These are phyloP conservation scores for Arnoldichthys spilopterus DNA, from an alignment of 2,797 vertebrate genomes.

Conservation along the genomic window DNA sequence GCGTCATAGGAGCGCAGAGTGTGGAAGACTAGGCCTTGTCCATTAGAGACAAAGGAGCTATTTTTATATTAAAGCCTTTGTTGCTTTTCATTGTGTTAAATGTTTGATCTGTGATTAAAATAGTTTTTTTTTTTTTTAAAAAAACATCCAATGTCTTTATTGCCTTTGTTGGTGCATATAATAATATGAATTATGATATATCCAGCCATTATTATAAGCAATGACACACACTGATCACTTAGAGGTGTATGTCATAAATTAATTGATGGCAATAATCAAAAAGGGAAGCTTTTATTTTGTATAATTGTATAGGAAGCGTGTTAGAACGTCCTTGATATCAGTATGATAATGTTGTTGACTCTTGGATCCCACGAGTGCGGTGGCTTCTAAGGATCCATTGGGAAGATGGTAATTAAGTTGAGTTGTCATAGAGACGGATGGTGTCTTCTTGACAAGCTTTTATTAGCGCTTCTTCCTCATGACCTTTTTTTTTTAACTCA, in stretches of 20 bases:
- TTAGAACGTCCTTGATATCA: not conserved
- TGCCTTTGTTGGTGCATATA: not conserved
- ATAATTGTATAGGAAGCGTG: not conserved
- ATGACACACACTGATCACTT: not conserved
- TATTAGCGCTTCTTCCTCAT: not conserved
- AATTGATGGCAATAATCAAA: too few species aligned
- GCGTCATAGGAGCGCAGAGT: conserved; percentile 11
- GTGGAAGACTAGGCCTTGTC: not conserved
- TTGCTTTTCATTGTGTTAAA: not conserved
- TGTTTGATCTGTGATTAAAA: too few species aligned
- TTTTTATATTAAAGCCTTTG: not conserved
- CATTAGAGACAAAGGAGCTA: too few species aligned
- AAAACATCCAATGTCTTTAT: too few species aligned
- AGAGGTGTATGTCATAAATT: not conserved
- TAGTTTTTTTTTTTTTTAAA: too few species aligned
- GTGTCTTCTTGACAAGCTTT: not conserved
- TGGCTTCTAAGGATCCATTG: conserved; percentile 7
- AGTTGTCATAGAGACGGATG: conserved; percentile 32
- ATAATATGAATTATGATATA: not conserved
- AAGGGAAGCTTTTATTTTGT: not conserved
- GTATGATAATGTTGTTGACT: conserved; percentile 8
- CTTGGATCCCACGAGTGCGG: not conserved
- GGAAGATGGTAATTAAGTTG: conserved; percentile 9
- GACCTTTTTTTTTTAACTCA: not conserved
- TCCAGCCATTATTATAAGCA: not conserved